Conservation (phyloP, 2,797 vertebrate genomes). For the Siniperca scherzeri region DNA sequence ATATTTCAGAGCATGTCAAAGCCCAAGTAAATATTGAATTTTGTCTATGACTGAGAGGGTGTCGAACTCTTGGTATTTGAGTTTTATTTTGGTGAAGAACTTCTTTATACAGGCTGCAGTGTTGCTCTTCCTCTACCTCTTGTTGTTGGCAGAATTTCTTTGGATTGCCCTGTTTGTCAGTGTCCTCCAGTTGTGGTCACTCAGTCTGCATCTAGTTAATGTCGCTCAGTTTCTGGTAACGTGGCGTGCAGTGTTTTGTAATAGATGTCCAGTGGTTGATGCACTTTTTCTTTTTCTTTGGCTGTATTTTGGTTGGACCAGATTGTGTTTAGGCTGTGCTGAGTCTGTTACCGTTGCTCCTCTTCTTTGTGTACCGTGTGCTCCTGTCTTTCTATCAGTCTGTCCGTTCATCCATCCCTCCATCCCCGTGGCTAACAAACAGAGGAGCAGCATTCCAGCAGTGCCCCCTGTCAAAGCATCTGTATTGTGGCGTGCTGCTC, state of each 20-base stretch:
- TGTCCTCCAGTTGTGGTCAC: too few species aligned
- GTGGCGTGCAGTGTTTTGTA: not conserved
- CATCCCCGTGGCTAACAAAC: conserved; percentile 46
- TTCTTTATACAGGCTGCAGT: not conserved
- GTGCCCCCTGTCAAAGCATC: conserved; percentile 73
- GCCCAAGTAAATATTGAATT: not conserved
- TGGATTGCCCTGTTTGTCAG: conserved; percentile 18
- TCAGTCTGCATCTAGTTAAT: not conserved
- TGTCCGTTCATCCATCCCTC: conserved; percentile 17
- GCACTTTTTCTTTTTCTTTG: not conserved
- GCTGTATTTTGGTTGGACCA: not conserved
- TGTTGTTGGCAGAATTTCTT: not conserved
- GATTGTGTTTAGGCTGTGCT: not conserved
- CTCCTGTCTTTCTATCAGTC: conserved; percentile 18
- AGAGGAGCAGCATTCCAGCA: conserved; percentile 74
- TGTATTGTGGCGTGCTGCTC: conserved; percentile 74
- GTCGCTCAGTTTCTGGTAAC: not conserved
- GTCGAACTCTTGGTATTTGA: not conserved
- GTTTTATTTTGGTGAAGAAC: not conserved
- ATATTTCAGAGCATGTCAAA: too few species aligned
- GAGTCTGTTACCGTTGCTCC: not conserved
- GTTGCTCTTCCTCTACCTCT: not conserved
- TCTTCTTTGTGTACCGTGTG: not conserved
- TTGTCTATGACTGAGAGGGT: not conserved
- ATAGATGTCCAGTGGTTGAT: not conserved